Evolutionary conservation across 2,113 vertebrate species (phyloP).

Genomic region (Sisor rabdophorus): DNA sequence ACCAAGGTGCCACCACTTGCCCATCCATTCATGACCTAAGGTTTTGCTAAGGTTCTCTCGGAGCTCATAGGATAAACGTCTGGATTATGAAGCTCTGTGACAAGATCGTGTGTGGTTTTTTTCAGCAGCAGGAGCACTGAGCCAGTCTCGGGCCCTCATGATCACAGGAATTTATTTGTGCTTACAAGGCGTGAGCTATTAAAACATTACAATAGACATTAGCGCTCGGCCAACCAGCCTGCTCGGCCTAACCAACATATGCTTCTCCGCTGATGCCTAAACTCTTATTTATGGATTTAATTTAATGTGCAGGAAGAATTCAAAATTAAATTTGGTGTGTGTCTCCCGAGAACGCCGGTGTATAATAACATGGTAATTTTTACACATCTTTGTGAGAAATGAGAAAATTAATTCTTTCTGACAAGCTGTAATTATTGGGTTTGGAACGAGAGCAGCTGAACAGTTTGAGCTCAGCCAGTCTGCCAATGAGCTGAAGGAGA

Average conservation of each 20-base stretch:
- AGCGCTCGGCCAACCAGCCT: conserved; percentile 84
- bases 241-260: conserved; percentile 97
- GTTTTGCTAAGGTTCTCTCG: no score
- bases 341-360: conserved; percentile 98
- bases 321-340: conserved; percentile 98
- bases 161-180: conserved; percentile 96
- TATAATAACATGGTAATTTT: conserved; percentile 99
- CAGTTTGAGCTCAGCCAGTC: conserved; percentile 92
- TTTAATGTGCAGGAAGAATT: conserved; percentile 99
- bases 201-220: conserved; percentile 99
- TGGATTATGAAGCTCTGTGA: no score
- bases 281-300: conserved; percentile 99
- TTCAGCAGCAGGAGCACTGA: not conserved
- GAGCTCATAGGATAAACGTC: no score
- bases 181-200: conserved; percentile 94
- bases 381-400: conserved; percentile 99
- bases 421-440: conserved; percentile 99
- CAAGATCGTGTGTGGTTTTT: not conserved
- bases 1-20: no score
- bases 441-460: conserved; percentile 99
- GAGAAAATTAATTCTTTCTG: conserved; percentile 99
- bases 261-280: conserved; percentile 94
- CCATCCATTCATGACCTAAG: no score
- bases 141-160: conserved; percentile 72
- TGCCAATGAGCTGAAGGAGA: conserved; percentile 80